A percentile compares a stretch with the other conserved stretches of the same genome.
phyloP scores from a whole-genome alignment of 2,113 vertebrate species.

The Craseonycteris thonglongyai region DNA sequence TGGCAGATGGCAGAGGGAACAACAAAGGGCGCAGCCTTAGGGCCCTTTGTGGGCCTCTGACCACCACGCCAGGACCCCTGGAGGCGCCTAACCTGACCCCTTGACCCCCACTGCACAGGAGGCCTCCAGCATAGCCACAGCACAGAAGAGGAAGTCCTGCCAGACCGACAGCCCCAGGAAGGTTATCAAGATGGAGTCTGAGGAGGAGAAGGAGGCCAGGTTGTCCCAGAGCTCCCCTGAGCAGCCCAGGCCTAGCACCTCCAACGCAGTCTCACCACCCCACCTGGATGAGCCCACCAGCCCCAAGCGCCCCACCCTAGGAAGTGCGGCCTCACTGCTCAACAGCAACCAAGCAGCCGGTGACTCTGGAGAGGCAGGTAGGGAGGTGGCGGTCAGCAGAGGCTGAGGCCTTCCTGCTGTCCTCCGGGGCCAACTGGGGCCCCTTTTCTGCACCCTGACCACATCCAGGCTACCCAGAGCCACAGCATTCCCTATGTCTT shows the following conservation, averaged over 20 bases:
- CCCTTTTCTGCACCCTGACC: neutral
- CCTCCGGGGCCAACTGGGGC: neutral
- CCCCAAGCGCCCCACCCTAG: rapidly evolving
- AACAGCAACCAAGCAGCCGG: neutral
- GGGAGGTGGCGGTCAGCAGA: neutral
- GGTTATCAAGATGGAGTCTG: conserved; percentile 64
- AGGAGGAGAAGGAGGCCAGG: neutral
- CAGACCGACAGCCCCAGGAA: conserved; percentile 39
- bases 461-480: neutral
- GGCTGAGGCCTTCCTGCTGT: neutral
- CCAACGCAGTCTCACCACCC: rapidly evolving
- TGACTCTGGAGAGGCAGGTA: conserved; percentile 31
- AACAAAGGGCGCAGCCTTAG: neutral
- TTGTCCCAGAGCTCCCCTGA: neutral
- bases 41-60: neutral
- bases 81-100: neutral
- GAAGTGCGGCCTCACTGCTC: neutral
- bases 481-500: neutral
- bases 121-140: neutral
- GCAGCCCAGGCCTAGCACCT: conserved; percentile 17
- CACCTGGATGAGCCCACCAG: neutral
- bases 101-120: neutral
- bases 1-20: neutral
- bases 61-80: neutral
- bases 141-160: neutral